These are phyloP conservation scores for Stegostoma tigrinum DNA, from an alignment of 2,113 vertebrate species.

Conservation along the genomic window DNA sequence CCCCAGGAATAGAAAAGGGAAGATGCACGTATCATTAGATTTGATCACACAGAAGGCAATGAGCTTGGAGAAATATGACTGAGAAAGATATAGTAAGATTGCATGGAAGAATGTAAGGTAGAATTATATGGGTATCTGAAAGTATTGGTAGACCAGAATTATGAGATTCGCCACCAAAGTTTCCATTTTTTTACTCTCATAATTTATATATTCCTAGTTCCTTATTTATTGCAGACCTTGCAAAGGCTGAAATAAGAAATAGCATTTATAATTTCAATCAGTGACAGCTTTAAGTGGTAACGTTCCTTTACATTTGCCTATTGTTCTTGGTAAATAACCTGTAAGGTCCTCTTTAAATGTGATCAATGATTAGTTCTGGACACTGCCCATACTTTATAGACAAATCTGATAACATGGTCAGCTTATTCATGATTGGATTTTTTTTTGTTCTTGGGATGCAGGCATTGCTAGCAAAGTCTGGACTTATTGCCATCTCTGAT, in stretches of 20 bases:
- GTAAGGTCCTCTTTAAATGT: background rate
- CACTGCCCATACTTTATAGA: background rate
- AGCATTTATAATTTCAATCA: background rate
- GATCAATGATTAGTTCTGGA: background rate
- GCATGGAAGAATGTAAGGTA: background rate
- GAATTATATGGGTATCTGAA: background rate
- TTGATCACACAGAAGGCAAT: background rate
- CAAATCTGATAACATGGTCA: background rate
- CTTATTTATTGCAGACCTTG: background rate
- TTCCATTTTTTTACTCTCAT: background rate
- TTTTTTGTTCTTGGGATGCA: background rate
- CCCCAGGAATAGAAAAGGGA: background rate
- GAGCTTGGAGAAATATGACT: background rate
- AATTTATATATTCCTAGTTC: background rate
- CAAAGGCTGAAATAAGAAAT: background rate
- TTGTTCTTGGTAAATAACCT: background rate
- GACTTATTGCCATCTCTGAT: background rate
- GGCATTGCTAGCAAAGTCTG: too few relatives aligned
- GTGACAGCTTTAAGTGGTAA: background rate
- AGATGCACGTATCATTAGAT: background rate
- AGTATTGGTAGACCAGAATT: background rate
- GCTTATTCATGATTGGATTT: background rate
- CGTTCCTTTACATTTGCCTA: background rate
- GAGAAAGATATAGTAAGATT: background rate
- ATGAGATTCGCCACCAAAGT: background rate